Percentiles rank a stretch among this genome's conserved stretches.
Conservation (phyloP, 2,888 invertebrate species). For the Temnothorax unifasciatus region DNA sequence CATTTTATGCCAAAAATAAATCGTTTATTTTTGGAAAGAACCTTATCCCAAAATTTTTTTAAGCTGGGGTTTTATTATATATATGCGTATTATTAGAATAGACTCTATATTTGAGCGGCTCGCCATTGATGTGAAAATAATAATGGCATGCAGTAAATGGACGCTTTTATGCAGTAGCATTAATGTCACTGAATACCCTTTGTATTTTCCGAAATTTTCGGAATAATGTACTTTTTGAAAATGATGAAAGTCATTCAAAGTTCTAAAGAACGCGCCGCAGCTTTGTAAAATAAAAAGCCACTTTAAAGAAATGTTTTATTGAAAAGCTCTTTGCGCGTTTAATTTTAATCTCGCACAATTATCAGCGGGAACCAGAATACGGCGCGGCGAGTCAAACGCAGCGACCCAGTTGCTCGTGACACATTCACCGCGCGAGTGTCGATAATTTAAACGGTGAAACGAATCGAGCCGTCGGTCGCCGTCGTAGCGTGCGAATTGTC, state of each 20-base stretch:
- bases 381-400: neutral
- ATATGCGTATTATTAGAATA: neutral
- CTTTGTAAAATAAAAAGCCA: neutral
- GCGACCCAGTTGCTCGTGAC: neutral
- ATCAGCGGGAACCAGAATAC: neutral
- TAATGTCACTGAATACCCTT: neutral
- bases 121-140: neutral
- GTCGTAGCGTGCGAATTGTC: neutral
- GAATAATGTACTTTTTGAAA: neutral
- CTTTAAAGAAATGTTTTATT: neutral
- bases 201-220: neutral
- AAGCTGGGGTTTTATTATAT: neutral
- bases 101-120: neutral
- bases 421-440: neutral
- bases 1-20: neutral
- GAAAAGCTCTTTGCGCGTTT: neutral
- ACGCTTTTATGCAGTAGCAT: neutral
- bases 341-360: neutral
- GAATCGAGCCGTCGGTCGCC: neutral
- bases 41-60: neutral
- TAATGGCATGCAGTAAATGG: neutral
- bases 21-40: neutral
- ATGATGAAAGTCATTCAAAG: neutral
- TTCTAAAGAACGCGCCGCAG: neutral
- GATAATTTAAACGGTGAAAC: slow-evolving; percentile 16